phyloP scores from a whole-genome alignment of 1,140 invertebrate genomes.

The Babylonia areolata region DNA sequence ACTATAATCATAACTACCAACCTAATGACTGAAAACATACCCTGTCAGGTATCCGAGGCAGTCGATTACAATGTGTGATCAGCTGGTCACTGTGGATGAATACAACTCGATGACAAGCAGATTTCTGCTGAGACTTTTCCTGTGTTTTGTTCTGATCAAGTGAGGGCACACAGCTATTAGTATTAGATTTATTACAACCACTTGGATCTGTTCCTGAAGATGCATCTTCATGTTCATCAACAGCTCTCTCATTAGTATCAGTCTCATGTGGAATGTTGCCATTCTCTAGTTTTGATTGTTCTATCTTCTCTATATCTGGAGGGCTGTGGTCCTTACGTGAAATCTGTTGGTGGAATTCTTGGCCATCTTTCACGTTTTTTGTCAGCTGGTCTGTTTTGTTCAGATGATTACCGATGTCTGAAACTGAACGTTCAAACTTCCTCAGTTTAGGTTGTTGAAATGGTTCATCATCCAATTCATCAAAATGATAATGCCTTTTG shows the following conservation, averaged over 20 bases:
- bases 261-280: not conserved
- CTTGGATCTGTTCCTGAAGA: not conserved
- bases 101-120: constrained; percentile 26
- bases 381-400: not conserved
- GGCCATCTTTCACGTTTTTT: too few species aligned
- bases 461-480: not conserved
- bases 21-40: constrained; percentile 45
- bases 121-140: not conserved
- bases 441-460: not conserved
- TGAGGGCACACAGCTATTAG: not conserved
- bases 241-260: not conserved
- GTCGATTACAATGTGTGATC: constrained; percentile 53
- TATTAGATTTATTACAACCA: too few species aligned
- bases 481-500: not conserved
- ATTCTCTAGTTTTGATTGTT: not conserved
- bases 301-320: not conserved
- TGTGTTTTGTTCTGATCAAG: not conserved
- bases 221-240: not conserved
- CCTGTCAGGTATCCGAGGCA: constrained; percentile 57
- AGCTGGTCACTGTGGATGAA: constrained; percentile 59
- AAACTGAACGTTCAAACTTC: not conserved
- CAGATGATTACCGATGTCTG: too few species aligned
- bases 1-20: too few species aligned
- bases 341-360: not conserved
- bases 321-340: not conserved